A percentile compares a stretch with the other conserved stretches of the same genome.
These are phyloP conservation scores for Nomada flava DNA, from an alignment of 2,888 invertebrate genomes.

Conservation along the genomic window DNA sequence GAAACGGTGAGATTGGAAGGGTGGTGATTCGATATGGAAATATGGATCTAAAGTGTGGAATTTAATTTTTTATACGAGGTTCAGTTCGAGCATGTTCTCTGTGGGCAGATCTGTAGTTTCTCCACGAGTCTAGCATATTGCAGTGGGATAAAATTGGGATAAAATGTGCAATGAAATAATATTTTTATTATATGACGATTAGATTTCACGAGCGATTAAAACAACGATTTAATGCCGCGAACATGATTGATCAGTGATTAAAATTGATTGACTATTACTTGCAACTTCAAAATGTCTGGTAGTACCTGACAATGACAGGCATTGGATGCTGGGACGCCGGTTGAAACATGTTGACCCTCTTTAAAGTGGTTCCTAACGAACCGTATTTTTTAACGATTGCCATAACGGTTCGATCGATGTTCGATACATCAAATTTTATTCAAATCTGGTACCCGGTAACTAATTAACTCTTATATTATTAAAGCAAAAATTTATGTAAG, in stretches of 20 bases:
- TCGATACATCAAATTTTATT: neutral
- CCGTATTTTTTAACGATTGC: neutral
- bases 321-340: neutral
- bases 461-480: too few species aligned
- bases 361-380: neutral
- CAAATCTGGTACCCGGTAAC: neutral
- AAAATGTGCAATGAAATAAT: too few species aligned
- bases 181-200: neutral
- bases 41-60: too few species aligned
- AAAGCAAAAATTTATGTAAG: too few species aligned
- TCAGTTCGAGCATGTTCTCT: too few species aligned
- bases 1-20: too few species aligned
- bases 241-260: slow-evolving; percentile 8
- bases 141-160: too few species aligned
- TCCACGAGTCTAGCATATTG: too few species aligned
- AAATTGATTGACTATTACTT: slow-evolving; percentile 13
- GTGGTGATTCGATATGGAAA: too few species aligned
- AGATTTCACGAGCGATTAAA: neutral
- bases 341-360: neutral
- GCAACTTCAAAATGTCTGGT: neutral
- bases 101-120: too few species aligned
- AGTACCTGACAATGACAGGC: slow-evolving; percentile 12
- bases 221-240: neutral
- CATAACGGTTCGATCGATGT: neutral
- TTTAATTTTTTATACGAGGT: too few species aligned